Base-by-base conservation (phyloP, 2,888 invertebrate species). In the Philereme vetulata region DNA sequence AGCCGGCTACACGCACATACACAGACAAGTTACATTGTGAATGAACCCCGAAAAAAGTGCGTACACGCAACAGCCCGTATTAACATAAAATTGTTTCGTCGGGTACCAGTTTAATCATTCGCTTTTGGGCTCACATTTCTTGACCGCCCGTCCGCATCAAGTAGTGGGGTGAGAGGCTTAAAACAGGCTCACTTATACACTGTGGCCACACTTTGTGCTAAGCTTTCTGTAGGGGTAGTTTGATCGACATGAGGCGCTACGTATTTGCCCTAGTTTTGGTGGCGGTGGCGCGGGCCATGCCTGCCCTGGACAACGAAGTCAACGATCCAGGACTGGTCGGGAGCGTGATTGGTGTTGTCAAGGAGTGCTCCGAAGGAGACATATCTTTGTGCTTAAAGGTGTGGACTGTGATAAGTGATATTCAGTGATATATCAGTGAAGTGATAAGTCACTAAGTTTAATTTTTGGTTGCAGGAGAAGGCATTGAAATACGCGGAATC, bases 351-450 rank as follows among this genome's bases (percentile, higher is more conserved):
- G 93, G 93, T 71, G 94, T 94, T 70, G 93, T 96, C 71, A 94
- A 95, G 84, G 95, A 95, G 75, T 96, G 96, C 80, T 94, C 94
- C 56, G 94, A 94, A 64, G 94, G 93, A 75, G 94, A 95, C 72
- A 91, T 96, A 75, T 91, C 94, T 65, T 85, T 95, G 84, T 96
- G 96, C 80, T 86, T 96, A 70, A 96, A 96, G 94, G 96, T 96
- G 79, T 76, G 75, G 72, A 68, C 65, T 66, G 78, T 80, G 79
- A 57, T 45, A 61, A 55, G 51, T 51, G 58, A 51, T 50, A 44
- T 47, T 51, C 48, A 51, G 48, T 58, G 62, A 49, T 57, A 61
- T 45, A 32, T 57, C 36, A 61, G 70, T 70, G 68, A 65, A 64
- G 73, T 73, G 73, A 59, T 50, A 44, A 56, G 62, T 67, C 77